Evolutionary conservation across 2,797 vertebrate genomes (phyloP).

Genomic region (Betta splendens): DNA sequence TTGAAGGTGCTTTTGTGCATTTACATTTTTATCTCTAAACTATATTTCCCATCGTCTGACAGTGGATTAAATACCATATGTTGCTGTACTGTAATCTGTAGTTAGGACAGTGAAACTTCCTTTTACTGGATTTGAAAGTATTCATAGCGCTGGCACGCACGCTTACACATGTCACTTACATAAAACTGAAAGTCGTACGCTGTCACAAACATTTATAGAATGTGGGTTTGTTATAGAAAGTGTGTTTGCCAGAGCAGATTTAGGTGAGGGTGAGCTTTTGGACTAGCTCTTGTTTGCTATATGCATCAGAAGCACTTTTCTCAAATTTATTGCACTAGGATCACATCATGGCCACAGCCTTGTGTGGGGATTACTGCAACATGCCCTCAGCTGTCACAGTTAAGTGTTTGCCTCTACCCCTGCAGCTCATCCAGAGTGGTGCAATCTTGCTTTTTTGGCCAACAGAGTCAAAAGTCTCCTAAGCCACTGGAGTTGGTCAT

Average conservation of each 20-base stretch:
- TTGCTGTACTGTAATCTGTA: constrained; percentile 2
- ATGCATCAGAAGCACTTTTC: constrained; percentile 8
- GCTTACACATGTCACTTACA: not conserved
- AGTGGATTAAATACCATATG: constrained; percentile 19
- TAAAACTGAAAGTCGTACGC: not conserved
- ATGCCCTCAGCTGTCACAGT: constrained; percentile 36
- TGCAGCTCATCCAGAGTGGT: constrained; percentile 32
- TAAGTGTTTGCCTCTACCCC: constrained; percentile 24
- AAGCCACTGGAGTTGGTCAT: constrained; percentile 14
- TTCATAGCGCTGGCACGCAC: not conserved
- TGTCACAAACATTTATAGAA: not conserved
- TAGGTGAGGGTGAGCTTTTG: not conserved
- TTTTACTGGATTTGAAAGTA: constrained; percentile 7
- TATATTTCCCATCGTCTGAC: constrained; percentile 3
- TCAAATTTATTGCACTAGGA: constrained; percentile 17
- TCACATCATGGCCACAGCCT: constrained; percentile 35
- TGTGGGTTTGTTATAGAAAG: not conserved
- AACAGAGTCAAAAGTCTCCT: constrained; percentile 33
- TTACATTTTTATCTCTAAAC: constrained; percentile 7
- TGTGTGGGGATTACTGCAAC: constrained; percentile 26
- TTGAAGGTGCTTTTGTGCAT: not conserved
- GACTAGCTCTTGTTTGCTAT: constrained; percentile 16
- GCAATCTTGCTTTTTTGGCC: constrained; percentile 13
- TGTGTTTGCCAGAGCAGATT: not conserved
- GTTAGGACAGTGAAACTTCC: constrained; percentile 9